Conservation (phyloP, 92 coral and sea anemone genomes). For the Blastomussa wellsi region DNA sequence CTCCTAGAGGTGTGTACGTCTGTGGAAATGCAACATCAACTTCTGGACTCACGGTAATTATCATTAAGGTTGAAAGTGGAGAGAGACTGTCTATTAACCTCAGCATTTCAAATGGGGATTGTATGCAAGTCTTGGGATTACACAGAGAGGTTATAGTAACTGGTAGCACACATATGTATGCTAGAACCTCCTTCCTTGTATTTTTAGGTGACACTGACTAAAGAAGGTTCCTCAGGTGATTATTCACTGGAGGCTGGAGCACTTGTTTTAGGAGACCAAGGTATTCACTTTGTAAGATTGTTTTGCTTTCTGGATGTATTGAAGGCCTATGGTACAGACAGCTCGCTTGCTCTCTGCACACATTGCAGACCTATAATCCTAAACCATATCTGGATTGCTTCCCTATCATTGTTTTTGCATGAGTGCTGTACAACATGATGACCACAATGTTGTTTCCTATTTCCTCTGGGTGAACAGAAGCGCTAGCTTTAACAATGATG, state of each 20-base stretch:
- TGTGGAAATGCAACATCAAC: conserved; percentile 99
- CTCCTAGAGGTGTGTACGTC: conserved; percentile 97
- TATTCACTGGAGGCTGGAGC: conserved; percentile 99
- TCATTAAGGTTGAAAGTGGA: too few relatives aligned
- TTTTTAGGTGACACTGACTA: conserved; percentile 81
- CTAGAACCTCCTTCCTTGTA: not conserved
- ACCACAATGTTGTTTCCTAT: too few relatives aligned
- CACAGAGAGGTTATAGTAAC: not conserved
- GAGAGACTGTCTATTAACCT: too few relatives aligned
- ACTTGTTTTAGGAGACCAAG: conserved; percentile 92
- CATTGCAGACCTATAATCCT: too few relatives aligned
- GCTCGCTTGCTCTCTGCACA: too few relatives aligned
- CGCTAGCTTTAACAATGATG: not conserved
- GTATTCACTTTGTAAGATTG: conserved; percentile 24
- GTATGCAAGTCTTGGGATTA: too few relatives aligned
- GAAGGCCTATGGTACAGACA: not conserved
- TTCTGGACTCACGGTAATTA: conserved; percentile 91
- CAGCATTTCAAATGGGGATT: too few relatives aligned
- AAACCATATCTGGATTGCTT: too few relatives aligned
- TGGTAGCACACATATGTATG: too few relatives aligned
- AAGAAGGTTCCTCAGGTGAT: conserved; percentile 92
- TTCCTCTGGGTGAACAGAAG: not conserved
- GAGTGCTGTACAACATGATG: too few relatives aligned
- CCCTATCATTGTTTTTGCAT: too few relatives aligned
- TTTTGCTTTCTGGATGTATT: not conserved